These are phyloP conservation scores for Thecophora atra DNA, from an alignment of 2,888 invertebrate species.

Conservation along the genomic window DNA sequence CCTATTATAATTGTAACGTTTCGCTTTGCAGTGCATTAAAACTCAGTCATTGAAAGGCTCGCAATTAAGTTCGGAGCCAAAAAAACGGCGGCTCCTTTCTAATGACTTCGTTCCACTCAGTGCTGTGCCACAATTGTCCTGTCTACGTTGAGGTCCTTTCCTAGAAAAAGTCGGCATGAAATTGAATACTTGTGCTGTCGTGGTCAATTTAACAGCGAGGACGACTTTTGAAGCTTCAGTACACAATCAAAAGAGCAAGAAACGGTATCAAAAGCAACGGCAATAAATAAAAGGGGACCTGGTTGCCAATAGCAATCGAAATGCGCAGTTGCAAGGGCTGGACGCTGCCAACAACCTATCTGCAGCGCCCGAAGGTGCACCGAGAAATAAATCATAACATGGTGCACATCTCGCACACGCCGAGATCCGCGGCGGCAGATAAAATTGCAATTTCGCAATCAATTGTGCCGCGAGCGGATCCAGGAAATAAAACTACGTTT, in stretches of 20 bases:
- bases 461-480: neutral
- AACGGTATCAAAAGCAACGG: slow-evolving; percentile 20
- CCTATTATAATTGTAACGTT: slow-evolving; percentile 27
- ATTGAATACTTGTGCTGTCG: no score
- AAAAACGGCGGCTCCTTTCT: slow-evolving; percentile 16
- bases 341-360: neutral
- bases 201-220: no score
- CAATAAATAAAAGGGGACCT: slow-evolving; percentile 26
- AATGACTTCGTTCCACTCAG: slow-evolving; percentile 41
- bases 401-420: neutral
- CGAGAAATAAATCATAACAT: slow-evolving; percentile 8
- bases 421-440: neutral
- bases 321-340: neutral
- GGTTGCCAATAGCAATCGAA: slow-evolving; percentile 1
- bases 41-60: slow-evolving; percentile 21
- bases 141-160: slow-evolving; percentile 40
- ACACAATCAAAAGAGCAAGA: neutral
- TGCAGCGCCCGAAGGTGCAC: slow-evolving; percentile 19
- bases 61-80: slow-evolving; percentile 24
- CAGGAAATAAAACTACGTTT: neutral
- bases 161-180: no score
- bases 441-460: slow-evolving; percentile 1
- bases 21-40: slow-evolving; percentile 33
- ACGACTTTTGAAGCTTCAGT: slow-evolving; percentile 5
- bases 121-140: slow-evolving; percentile 37